Percentiles rank a stretch among this genome's conserved stretches.
Conservation (phyloP, 2,797 vertebrate species). For the Scomberomorus guttatus region DNA sequence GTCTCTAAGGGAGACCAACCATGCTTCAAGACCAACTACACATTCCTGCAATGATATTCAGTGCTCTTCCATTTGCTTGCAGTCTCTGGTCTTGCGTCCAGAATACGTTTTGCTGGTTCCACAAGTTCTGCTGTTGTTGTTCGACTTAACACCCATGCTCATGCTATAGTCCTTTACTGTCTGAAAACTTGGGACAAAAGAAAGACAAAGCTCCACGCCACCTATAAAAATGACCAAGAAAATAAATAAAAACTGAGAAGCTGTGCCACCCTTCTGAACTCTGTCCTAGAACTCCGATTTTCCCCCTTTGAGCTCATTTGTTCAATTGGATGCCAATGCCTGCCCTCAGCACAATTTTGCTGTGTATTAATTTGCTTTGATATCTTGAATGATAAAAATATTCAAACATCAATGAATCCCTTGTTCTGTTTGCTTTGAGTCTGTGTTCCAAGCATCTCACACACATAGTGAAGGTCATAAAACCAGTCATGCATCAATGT, state of each 20-base stretch:
- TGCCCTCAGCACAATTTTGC: slow-evolving; percentile 83
- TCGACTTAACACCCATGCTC: slow-evolving; percentile 60
- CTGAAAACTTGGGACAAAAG: slow-evolving; percentile 82
- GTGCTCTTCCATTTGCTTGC: slow-evolving; percentile 68
- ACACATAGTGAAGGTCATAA: not conserved
- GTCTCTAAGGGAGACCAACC: slow-evolving; percentile 49
- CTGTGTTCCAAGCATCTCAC: not conserved
- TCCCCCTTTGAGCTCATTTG: slow-evolving; percentile 70
- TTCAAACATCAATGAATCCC: slow-evolving; percentile 46
- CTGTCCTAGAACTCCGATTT: slow-evolving; percentile 57
- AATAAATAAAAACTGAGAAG: slow-evolving; percentile 47
- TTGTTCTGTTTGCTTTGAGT: slow-evolving; percentile 34
- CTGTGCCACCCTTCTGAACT: slow-evolving; percentile 73
- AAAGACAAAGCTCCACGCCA: slow-evolving; percentile 54
- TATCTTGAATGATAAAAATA: slow-evolving; percentile 77
- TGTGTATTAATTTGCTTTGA: slow-evolving; percentile 84
- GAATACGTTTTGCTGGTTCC: slow-evolving; percentile 68
- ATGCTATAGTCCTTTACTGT: slow-evolving; percentile 82
- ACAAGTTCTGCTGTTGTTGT: slow-evolving; percentile 70
- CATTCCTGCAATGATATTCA: slow-evolving; percentile 70
- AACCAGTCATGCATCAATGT: not conserved
- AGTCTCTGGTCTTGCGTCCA: slow-evolving; percentile 72
- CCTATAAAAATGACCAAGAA: slow-evolving; percentile 50
- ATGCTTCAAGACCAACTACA: slow-evolving; percentile 53
- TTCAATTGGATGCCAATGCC: slow-evolving; percentile 80